phyloP scores from a whole-genome alignment of 2,888 invertebrate genomes.

The Abscondita cerata region DNA sequence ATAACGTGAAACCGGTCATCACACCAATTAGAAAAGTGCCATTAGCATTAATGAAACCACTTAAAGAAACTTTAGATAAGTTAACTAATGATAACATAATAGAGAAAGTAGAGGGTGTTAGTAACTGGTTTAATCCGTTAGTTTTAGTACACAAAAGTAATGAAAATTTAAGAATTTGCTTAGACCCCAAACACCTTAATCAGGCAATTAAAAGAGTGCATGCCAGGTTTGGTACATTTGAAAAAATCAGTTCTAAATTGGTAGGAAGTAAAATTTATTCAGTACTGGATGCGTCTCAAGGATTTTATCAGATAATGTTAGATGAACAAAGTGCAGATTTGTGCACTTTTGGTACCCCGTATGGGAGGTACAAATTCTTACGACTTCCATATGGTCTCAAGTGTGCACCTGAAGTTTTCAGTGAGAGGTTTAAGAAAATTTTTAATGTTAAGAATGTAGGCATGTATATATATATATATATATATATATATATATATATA shows the following conservation, averaged over 20 bases:
- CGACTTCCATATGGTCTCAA: constrained; percentile 7
- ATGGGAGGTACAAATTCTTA: constrained; percentile 2
- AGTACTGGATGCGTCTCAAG: background rate
- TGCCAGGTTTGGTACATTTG: background rate
- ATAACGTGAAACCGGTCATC: background rate
- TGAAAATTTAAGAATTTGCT: constrained; percentile 1
- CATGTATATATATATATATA: background rate
- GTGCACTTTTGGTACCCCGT: constrained; percentile 2
- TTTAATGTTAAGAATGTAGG: background rate
- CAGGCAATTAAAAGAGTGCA: constrained; percentile 10
- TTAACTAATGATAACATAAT: constrained; percentile 30
- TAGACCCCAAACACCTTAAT: constrained; percentile 18
- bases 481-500: background rate
- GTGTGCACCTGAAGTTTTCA: constrained; percentile 7
- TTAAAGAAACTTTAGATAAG: background rate
- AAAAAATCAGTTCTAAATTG: background rate
- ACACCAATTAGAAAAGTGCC: constrained; percentile 5
- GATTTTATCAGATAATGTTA: constrained; percentile 11
- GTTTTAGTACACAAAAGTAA: constrained; percentile 5
- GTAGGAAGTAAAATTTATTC: constrained; percentile 4
- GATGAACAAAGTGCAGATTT: constrained; percentile 6
- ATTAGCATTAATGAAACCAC: background rate
- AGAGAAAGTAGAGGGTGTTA: constrained; percentile 8
- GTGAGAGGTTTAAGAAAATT: background rate
- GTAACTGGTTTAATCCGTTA: constrained; percentile 13